Percentiles rank a stretch among this genome's conserved stretches.
Evolutionary conservation across 2,888 invertebrate genomes (phyloP).

Genomic region (Bembecia ichneumoniformis): DNA sequence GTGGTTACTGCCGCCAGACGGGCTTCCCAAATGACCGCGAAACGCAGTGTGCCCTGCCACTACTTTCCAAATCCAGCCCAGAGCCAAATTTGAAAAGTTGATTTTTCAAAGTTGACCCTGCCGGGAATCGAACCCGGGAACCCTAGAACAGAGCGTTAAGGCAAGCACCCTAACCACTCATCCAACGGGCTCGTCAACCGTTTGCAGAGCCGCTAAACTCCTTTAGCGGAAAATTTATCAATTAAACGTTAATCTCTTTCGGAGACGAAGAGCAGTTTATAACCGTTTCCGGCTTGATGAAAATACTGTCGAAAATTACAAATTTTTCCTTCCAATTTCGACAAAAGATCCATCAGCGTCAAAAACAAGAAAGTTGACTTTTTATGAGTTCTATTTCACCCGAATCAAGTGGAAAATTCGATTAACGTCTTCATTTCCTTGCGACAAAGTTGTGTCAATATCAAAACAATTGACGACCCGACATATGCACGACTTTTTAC

Average conservation of each 20-base stretch:
- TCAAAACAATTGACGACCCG: constrained; percentile 4
- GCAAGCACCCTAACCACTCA: too few species aligned
- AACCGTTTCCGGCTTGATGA: constrained; percentile 5
- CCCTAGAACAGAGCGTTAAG: too few species aligned
- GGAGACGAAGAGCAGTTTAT: constrained; percentile 24
- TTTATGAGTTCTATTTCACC: constrained; percentile 48
- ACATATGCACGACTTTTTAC: neutral
- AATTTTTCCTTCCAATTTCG: constrained; percentile 29
- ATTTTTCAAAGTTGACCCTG: too few species aligned
- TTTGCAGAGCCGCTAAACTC: constrained; percentile 31
- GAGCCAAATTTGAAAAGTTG: too few species aligned
- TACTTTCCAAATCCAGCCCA: too few species aligned
- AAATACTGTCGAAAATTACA: constrained; percentile 32
- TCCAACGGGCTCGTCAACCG: too few species aligned
- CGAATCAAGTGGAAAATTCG: constrained; percentile 44
- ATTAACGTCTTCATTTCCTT: constrained; percentile 37
- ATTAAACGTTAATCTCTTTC: constrained; percentile 39
- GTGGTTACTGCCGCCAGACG: too few species aligned
- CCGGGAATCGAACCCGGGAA: too few species aligned
- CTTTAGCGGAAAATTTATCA: constrained; percentile 18
- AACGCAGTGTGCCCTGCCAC: too few species aligned
- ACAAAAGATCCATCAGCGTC: constrained; percentile 40
- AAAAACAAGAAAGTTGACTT: constrained; percentile 28
- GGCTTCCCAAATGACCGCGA: too few species aligned
- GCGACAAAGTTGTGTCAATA: neutral